phyloP scores from a whole-genome alignment of 2,888 invertebrate species.

The Protophormia terraenovae region DNA sequence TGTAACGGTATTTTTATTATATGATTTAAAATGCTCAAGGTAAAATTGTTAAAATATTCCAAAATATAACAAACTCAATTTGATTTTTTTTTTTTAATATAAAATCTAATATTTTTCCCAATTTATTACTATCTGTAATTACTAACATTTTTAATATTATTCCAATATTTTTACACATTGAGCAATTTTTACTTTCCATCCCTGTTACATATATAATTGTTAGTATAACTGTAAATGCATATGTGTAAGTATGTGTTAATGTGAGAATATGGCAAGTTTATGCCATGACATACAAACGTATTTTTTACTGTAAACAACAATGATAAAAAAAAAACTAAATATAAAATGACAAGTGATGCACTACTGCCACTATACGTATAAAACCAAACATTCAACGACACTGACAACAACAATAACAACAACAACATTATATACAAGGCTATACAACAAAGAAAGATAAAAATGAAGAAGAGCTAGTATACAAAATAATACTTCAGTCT shows the following conservation, averaged over 20 bases:
- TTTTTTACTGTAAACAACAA: slow-evolving; percentile 9
- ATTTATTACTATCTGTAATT: too few species aligned
- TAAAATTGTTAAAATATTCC: too few species aligned
- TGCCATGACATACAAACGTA: slow-evolving; percentile 17
- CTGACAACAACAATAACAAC: not conserved
- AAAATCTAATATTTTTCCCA: too few species aligned
- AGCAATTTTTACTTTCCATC: not conserved
- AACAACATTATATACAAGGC: slow-evolving; percentile 20
- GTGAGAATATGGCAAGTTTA: slow-evolving; percentile 37
- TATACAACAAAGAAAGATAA: not conserved
- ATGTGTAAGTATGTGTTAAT: slow-evolving; percentile 19
- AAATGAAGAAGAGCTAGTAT: not conserved
- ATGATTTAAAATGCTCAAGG: too few species aligned
- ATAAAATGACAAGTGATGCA: slow-evolving; percentile 33
- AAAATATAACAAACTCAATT: too few species aligned
- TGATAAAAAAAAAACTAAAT: not conserved
- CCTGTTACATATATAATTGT: too few species aligned
- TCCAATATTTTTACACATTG: too few species aligned
- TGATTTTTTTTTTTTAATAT: too few species aligned
- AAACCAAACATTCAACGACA: not conserved
- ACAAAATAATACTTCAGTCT: slow-evolving; percentile 17
- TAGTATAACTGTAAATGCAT: too few species aligned
- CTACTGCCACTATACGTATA: slow-evolving; percentile 8
- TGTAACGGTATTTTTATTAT: too few species aligned
- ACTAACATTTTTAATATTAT: too few species aligned